Base-by-base conservation (phyloP, 2,797 vertebrate species). In the Esox lucius region DNA sequence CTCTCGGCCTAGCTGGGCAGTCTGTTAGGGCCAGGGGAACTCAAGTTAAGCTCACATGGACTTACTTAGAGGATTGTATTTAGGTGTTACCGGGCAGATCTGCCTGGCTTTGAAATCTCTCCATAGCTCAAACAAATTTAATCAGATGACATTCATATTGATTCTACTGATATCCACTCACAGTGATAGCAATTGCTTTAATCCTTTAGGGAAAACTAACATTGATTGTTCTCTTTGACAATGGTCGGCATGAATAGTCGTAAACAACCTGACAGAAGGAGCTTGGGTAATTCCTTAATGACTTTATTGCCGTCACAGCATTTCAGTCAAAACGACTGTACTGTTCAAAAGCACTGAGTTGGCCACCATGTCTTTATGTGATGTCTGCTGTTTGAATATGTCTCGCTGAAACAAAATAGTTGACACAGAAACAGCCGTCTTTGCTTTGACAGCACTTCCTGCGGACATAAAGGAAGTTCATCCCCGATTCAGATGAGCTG, bases 41-140 rank as follows among this genome's bases (percentile, higher is more conserved):
- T 75, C 67, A 78, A 67, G 67, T 73, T 76, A 62, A 74, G 48
- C 76, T 67, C n/a, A 73, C 62, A 74, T 11, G 28, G 75, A 76
- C 76, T 33, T 65, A 65, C 13, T 75, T 73, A 51, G 68, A 28
- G 26, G 71, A 64, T 73, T 75, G 39, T 71, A 78, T 74, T 81
- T 26, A 74, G 68, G 67, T 76, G 70, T 61, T 22, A 48, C 26
- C 6, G 24, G 16, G 46, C 64, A 59, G 66, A 78, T 24, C 71
- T 75, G 72, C 65, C 19, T 68, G 33, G 33, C 66, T 68, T 68
- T 22, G 66, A 35, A 68, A 68, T 26, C 28, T 53, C 69, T 49
- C 64, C 46, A 24, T 24, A 65, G 42, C 49, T 33, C 49, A 51
- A 51, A 22, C 46, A 9, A 48, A 8, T 12, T 12, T 19, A 33